A percentile compares a stretch with the other conserved stretches of the same genome.
These are phyloP conservation scores for Antechinus stuartii DNA, from an alignment of 2,113 vertebrate species.

Conservation along the genomic window DNA sequence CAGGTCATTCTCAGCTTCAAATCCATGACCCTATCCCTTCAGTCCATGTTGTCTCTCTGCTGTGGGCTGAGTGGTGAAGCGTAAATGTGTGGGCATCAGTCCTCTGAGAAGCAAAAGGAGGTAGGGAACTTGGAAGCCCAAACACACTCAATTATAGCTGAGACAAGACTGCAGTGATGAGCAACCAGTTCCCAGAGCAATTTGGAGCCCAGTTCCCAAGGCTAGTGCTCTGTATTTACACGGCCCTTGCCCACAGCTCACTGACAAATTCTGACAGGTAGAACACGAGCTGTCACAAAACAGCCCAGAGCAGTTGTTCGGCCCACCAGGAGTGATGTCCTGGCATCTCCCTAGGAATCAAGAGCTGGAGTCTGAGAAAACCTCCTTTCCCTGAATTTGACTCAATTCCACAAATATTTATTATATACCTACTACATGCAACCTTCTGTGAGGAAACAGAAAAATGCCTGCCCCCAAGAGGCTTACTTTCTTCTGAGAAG, in stretches of 20 bases:
- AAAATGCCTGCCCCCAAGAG: not conserved
- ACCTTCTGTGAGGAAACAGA: not conserved
- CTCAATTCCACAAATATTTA: not conserved
- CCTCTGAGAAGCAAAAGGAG: not conserved
- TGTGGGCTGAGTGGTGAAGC: slow-evolving; percentile 7
- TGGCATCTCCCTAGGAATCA: not conserved
- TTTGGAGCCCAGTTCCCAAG: not conserved
- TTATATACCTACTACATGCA: not conserved
- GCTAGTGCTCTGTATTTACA: too few species aligned
- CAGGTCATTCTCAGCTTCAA: not conserved
- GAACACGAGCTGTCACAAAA: not conserved
- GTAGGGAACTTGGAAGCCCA: slow-evolving; percentile 64
- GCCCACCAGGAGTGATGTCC: not conserved
- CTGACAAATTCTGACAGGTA: not conserved
- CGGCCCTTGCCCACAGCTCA: not conserved
- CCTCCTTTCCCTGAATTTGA: not conserved
- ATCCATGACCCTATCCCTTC: not conserved
- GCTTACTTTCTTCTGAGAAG: not conserved
- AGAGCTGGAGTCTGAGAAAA: not conserved
- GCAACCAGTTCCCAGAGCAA: not conserved
- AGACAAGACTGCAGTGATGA: slow-evolving; percentile 35
- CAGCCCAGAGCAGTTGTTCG: not conserved
- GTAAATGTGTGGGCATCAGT: not conserved
- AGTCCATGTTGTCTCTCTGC: not conserved
- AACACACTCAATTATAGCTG: slow-evolving; percentile 30